Evolutionary conservation across 1,140 invertebrate species (phyloP).

Genomic region (Anthonomus grandis): DNA sequence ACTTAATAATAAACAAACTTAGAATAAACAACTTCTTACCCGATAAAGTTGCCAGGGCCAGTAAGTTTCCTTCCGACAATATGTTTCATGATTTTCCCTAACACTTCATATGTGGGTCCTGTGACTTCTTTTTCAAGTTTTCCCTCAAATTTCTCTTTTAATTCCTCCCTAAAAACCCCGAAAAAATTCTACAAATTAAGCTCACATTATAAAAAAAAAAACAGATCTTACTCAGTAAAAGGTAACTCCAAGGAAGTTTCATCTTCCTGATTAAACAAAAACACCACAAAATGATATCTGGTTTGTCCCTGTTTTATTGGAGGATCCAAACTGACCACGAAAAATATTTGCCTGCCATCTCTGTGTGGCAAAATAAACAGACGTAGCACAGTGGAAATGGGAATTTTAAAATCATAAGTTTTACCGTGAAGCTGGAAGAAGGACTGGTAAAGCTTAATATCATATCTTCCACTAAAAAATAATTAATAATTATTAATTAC

Average conservation of each 20-base stretch:
- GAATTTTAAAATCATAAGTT: constrained; percentile 99
- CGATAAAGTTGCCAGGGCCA: constrained; percentile 86
- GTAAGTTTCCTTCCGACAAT: constrained; percentile 94
- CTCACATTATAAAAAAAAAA: neutral
- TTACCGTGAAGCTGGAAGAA: constrained; percentile 99
- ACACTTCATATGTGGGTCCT: constrained; percentile 92
- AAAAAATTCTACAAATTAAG: neutral
- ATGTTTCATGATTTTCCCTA: constrained; percentile 95
- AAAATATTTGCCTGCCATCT: constrained; percentile 97
- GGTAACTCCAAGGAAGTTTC: constrained; percentile 91
- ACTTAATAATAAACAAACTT: neutral
- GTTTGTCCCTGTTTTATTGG: constrained; percentile 99
- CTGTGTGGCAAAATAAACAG: constrained; percentile 96
- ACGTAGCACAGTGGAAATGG: constrained; percentile 91
- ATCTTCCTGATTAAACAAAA: constrained; percentile 93
- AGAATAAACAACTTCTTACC: too few relatives aligned
- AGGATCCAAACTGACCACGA: constrained; percentile 97
- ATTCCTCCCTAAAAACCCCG: constrained; percentile 66
- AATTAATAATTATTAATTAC: constrained; percentile 2
- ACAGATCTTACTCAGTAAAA: constrained; percentile 74
- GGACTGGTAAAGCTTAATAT: constrained; percentile 96
- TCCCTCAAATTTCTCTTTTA: constrained; percentile 92
- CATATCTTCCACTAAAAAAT: constrained; percentile 91
- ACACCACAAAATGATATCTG: constrained; percentile 90
- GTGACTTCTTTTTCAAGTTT: constrained; percentile 88